Evolutionary conservation across 2,888 invertebrate genomes (phyloP).

Genomic region (Tanypteryx hageni): DNA sequence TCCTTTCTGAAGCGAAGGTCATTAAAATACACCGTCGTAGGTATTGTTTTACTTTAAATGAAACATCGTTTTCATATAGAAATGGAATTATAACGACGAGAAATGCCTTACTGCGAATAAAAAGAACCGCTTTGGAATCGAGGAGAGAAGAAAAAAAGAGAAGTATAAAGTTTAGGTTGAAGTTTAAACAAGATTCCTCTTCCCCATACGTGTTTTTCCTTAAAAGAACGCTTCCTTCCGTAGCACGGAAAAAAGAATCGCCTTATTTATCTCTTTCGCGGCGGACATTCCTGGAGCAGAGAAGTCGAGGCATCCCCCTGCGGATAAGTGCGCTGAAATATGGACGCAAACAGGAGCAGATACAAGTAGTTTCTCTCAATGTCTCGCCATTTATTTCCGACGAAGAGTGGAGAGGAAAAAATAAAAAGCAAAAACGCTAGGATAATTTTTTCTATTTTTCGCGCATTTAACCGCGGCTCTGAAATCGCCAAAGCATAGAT

Average conservation of each 20-base stretch:
- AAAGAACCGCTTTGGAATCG: too few relatives aligned
- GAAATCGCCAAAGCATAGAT: background rate
- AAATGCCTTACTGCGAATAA: too few relatives aligned
- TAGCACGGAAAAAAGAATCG: background rate
- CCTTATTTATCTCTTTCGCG: background rate
- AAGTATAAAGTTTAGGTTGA: background rate
- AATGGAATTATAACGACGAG: too few relatives aligned
- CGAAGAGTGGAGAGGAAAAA: background rate
- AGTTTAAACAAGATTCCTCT: background rate
- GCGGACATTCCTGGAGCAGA: background rate
- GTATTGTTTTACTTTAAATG: too few relatives aligned
- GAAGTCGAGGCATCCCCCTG: background rate
- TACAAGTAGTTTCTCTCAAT: background rate
- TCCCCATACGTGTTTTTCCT: background rate
- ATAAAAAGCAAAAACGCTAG: background rate
- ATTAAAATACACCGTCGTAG: too few relatives aligned
- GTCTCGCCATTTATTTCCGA: background rate
- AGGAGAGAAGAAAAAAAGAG: too few relatives aligned
- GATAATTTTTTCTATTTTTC: background rate
- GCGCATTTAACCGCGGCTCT: background rate
- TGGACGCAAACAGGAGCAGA: slow-evolving; percentile 19
- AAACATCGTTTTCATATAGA: too few relatives aligned
- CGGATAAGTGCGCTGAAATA: background rate
- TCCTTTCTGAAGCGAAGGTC: too few relatives aligned
- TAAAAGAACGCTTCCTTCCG: background rate